A percentile compares a stretch with the other conserved stretches of the same genome.
phyloP scores from a whole-genome alignment of 2,113 vertebrate species.

The Phaetusa simplex region DNA sequence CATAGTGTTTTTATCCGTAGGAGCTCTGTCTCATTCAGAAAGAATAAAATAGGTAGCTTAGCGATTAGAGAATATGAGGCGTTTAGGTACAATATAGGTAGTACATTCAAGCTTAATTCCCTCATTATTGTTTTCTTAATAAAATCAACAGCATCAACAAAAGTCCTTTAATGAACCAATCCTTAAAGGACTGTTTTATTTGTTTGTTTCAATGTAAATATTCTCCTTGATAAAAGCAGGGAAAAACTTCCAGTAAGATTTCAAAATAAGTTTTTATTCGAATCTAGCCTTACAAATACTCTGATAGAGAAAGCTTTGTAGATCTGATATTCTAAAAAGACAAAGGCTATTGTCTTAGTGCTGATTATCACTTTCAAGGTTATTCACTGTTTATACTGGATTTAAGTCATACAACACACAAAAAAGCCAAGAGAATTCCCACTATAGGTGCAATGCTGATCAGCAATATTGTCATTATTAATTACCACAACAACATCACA shows the following conservation, averaged over 20 bases:
- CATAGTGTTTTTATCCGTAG: neutral
- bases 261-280: neutral
- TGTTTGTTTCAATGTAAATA: neutral
- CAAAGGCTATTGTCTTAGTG: neutral
- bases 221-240: neutral
- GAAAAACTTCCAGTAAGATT: neutral
- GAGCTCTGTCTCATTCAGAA: neutral
- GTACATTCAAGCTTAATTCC: neutral
- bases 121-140: neutral
- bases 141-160: neutral
- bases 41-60: neutral
- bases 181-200: neutral
- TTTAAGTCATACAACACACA: neutral
- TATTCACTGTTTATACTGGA: neutral
- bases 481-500: neutral
- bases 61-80: neutral
- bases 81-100: neutral
- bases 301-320: neutral
- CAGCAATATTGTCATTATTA: conserved; percentile 4
- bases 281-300: neutral
- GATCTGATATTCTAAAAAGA: neutral
- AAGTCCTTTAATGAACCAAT: neutral
- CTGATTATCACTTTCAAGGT: neutral
- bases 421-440: neutral
- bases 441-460: neutral